Conservation (phyloP, 2,797 vertebrate genomes). For the Crenichthys baileyi region DNA sequence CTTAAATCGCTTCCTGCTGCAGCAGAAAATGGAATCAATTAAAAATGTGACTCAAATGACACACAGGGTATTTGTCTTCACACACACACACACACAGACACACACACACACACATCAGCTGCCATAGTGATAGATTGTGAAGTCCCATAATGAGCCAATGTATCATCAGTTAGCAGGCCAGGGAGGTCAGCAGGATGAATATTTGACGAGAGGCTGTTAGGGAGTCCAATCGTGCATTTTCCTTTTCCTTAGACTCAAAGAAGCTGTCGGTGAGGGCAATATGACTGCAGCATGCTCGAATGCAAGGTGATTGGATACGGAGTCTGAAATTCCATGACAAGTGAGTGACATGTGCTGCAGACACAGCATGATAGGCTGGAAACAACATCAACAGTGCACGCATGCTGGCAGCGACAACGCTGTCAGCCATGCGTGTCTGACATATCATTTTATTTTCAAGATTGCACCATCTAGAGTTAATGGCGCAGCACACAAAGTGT, state of each 20-base stretch:
- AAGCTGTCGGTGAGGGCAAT: slow-evolving; percentile 12
- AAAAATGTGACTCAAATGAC: slow-evolving; percentile 10
- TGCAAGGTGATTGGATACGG: slow-evolving; percentile 45
- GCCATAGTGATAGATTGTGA: slow-evolving; percentile 1
- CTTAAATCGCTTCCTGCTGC: slow-evolving; percentile 6
- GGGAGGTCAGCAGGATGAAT: slow-evolving; percentile 25
- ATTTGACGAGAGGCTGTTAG: slow-evolving; percentile 1
- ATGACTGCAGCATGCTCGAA: slow-evolving; percentile 40
- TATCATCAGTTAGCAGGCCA: slow-evolving; percentile 17
- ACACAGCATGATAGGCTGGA: slow-evolving; percentile 42
- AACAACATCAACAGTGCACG: slow-evolving; percentile 50
- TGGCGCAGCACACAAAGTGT: slow-evolving; percentile 28
- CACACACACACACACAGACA: neutral
- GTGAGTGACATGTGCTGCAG: slow-evolving; percentile 61
- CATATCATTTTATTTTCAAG: slow-evolving; percentile 38
- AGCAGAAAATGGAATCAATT: slow-evolving; percentile 3
- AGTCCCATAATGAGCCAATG: slow-evolving; percentile 7
- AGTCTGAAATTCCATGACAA: slow-evolving; percentile 54
- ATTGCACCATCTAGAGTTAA: slow-evolving; percentile 50
- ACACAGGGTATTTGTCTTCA: neutral
- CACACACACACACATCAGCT: slow-evolving; percentile 4
- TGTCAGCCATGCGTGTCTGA: slow-evolving; percentile 34
- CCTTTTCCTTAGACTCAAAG: slow-evolving; percentile 12
- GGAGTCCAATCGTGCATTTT: slow-evolving; percentile 9
- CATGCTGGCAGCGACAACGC: slow-evolving; percentile 22